Conservation (phyloP, 2,888 invertebrate species). For the Drosophila nr. fundita region DNA sequence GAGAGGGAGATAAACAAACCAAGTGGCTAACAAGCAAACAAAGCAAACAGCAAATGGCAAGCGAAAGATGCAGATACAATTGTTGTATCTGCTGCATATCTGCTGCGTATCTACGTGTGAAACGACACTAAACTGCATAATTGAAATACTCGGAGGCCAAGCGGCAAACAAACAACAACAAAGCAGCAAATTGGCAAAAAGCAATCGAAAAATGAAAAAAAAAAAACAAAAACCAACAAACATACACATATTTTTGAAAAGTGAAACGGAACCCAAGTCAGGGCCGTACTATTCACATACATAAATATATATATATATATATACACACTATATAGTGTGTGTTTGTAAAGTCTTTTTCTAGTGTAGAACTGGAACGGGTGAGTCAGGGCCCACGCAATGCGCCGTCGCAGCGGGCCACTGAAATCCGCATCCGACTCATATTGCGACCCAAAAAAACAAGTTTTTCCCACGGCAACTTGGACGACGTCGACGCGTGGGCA, state of each 20-base stretch:
- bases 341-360: conserved; percentile 1
- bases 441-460: conserved; percentile 59
- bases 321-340: not conserved
- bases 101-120: conserved; percentile 66
- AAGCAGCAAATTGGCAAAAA: conserved; percentile 40
- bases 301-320: not conserved
- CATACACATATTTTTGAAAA: conserved; percentile 51
- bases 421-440: conserved; percentile 66
- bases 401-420: conserved; percentile 62
- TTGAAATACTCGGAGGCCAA: conserved; percentile 57
- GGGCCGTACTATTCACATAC: conserved; percentile 50
- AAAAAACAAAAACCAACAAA: not conserved
- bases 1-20: conserved; percentile 36
- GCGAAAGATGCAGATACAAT: conserved; percentile 42
- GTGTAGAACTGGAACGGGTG: conserved; percentile 49
- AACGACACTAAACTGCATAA: conserved; percentile 72
- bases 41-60: conserved; percentile 31
- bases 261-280: conserved; percentile 77
- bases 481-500: conserved; percentile 62
- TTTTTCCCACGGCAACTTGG: conserved; percentile 61
- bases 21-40: conserved; percentile 45
- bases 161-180: conserved; percentile 19
- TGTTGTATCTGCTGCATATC: conserved; percentile 32
- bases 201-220: conserved; percentile 39
- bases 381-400: conserved; percentile 73